Base-by-base conservation (phyloP, 2,888 invertebrate species). In the Hyalella azteca region DNA sequence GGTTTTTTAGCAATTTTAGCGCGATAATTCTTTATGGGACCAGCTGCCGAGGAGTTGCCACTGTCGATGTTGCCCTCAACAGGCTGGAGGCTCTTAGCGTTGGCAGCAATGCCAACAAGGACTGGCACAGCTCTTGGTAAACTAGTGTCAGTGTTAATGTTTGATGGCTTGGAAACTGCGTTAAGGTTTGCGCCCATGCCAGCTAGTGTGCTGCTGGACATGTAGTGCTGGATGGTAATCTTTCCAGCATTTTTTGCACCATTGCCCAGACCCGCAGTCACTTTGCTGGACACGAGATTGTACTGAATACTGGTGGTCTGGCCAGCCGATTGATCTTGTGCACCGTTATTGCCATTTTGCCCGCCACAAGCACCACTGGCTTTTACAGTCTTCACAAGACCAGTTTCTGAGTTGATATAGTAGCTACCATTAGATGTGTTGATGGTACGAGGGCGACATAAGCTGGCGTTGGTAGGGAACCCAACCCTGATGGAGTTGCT, bases 11-110 rank as follows among this genome's bases (percentile, higher is more conserved):
- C 75, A 26, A 75, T 75, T 45, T 29, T 75, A 26, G 75, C 45
- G 40, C 75, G 75, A n/a, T 75, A 75, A 39, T 75, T 75, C n/a
- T 75, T 75, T 22, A 75, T 22, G n/a, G 75, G 75, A 26, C 75
- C 75, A 9, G 26, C 45, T n/a, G 75, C 36, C 9, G 40, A n/a
- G 4, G n/a, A 26, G 13, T 15, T 26, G 41, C 75, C 26, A 45
- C 75, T 45, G 39, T 40, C 73, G 19, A 36, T 4, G 39, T 22
- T 54, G 7, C 29, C 26, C 9, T 66, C 66, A 36, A 29, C 66
- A n/a, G 66, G 29, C 75, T 45, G 75, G 19, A 39, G 19, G 36
- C 7, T 22, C 26, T 19, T 75, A 4, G 45, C 29, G 45, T 45
- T 41, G 75, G 41, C 45, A 45, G 39, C 41, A n/a, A 45, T 41